Evolutionary conservation across 2,797 vertebrate genomes (phyloP), one percentile per base, ranked within the genome.

Genomic region (Nannoperca australis): DNA sequence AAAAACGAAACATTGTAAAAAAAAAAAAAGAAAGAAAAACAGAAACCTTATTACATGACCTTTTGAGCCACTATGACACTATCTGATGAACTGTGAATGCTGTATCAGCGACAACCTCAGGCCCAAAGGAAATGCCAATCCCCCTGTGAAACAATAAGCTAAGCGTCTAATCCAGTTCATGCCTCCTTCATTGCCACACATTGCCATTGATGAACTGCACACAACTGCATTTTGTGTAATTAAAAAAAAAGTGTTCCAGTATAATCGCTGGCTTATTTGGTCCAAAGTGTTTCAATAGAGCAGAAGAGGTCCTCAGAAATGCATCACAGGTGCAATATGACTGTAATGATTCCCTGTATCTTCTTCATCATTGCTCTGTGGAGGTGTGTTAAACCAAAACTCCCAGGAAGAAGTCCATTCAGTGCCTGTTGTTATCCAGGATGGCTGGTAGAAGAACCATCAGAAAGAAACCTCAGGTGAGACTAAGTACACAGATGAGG

Each of bases 71-170:
- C 60, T 75, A 71, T 67, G 67, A 82, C 45, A 18, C 69, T 75
- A 68, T 89, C 78, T 83, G 81, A 89, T 85, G 58, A 53, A 82
- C 55, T 55, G 60, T 81, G 71, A 81, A 79, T 61, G 60, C 50
- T 69, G 60, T 78, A 83, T 88, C 82, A 90, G 77, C 76, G 88
- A 83, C 82, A 82, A 70, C 45, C 78, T 70, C 36, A 49, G 67
- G 61, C 81, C 64, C 74, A 82, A 44, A 91, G 92, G 93, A 94
- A 94, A 94, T 90, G 85, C 82, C 72, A 84, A 87, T 78, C 81
- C 76, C 76, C 88, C 70, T 40, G 51, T 88, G 83, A 88, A 93
- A 94, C 92, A 94, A 94, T 92, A 71, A 83, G 73, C 68, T 68
- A 47, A 79, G 76, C 87, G 81, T 61, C 24, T 27, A 27, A 70